Evolutionary conservation across 2,888 invertebrate genomes (phyloP), one percentile per base, ranked within the genome.

Genomic region (Coleophora deauratella): DNA sequence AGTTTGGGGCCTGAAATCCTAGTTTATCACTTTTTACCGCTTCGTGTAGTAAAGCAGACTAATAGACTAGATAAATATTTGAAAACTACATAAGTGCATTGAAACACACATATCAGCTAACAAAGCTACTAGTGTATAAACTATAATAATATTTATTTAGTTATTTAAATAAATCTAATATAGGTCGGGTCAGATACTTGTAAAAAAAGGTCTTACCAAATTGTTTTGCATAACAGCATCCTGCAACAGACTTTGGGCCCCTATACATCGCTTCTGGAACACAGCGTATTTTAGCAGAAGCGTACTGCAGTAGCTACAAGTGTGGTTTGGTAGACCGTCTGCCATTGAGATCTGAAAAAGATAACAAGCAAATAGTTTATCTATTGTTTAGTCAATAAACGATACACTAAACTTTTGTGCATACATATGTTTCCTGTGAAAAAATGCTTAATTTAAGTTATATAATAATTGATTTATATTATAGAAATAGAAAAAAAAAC

Each of bases 251-350:
- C 64, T 54, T 9, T 67, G 63, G 0, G 72, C 47, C 2, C 47
- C 55, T 2, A 51, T 40, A 27, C 79, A 77, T 27, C 57, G 65
- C 2, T 62, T 53, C 40, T 56, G 66, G 43, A 80, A 81, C 0
- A 45, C 2, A 0, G 41, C 37, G 7, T 53, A 62, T 44, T 72
- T 75, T 2, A 49, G 39, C 0, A 80, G 46, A 11, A 69, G 27
- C 0, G 56, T 39, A 0, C 60, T 48, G 45, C 80, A 80, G 46
- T 53, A 66, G 1, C 46, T 52, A 49, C 81, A 78, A 0, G 72
- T 38, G 11, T 66, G 52, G 2, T 64, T 57, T 0, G 72, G 70
- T 1, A 64, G 46, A 0, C 51, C 42, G 11, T 70, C 66, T 0
- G 49, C 7, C 1, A 33, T 27, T 1, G 51, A 42, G 2, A 62